A percentile compares a stretch with the other conserved stretches of the same genome.
Conservation (phyloP, 2,888 invertebrate species). For the Limnephilus marmoratus region DNA sequence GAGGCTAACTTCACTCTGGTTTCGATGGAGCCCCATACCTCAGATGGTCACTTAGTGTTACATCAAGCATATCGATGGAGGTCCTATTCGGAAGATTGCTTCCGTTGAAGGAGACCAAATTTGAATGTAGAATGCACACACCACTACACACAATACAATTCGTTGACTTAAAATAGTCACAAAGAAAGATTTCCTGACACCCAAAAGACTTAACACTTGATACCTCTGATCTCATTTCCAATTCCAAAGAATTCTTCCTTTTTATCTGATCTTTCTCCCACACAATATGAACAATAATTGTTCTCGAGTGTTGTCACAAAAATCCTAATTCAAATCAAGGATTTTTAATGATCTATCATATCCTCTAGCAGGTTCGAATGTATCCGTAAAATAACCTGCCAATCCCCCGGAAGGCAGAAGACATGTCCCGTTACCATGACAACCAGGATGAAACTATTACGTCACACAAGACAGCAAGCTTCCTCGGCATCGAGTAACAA, state of each 20-base stretch:
- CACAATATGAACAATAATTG: not conserved
- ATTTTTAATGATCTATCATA: not conserved
- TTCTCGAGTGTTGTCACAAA: no score
- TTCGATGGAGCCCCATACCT: no score
- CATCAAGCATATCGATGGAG: no score
- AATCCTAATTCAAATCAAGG: not conserved
- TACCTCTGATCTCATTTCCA: not conserved
- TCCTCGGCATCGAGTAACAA: not conserved
- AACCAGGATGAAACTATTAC: conserved; percentile 21
- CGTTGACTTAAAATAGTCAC: no score
- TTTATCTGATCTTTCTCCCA: not conserved
- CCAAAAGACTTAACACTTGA: no score
- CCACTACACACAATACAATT: no score
- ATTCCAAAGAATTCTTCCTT: not conserved
- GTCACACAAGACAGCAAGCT: not conserved
- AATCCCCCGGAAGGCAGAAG: not conserved
- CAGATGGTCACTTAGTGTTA: no score
- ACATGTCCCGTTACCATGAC: conserved; percentile 12
- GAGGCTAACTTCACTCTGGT: no score
- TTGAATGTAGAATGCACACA: no score
- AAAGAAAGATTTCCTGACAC: no score
- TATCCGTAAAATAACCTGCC: not conserved
- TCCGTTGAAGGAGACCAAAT: no score
- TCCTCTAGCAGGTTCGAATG: not conserved
- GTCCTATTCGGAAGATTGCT: no score